Base-by-base conservation (phyloP, 2,113 vertebrate species). In the Mesembrinibis cayennensis region DNA sequence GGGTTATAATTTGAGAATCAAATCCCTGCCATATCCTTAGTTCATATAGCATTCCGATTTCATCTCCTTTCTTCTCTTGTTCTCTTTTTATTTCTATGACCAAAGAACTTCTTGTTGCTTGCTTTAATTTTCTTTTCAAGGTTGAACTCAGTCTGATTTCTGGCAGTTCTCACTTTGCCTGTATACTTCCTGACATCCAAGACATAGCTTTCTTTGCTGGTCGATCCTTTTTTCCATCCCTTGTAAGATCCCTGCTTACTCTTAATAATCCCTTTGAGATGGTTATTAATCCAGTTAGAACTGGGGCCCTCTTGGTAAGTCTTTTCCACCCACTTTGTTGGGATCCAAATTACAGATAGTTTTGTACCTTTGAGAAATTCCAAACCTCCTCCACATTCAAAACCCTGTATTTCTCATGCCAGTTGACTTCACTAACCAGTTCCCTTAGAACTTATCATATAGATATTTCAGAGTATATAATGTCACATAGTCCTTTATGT, bases 211-310 rank as follows among this genome's bases (percentile, higher is more conserved):
- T 52, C 89, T 85, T 80, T 91, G 58, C 71, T 1, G 9, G 82
- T 82, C 3, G 0, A 80, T 82, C 61, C 34, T 93, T 91, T 96
- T 96, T 95, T 82, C 93, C 92, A 90, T 58, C 25, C 19, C 29
- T 90, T 91, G 62, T 95, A 93, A 97, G 62, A 73, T 96, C 74
- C 82, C 71, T 90, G 36, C 84, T 94, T 97, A 94, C 61, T 93
- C 78, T 88, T 94, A 85, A 95, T 94, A 91, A 72, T 45, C 78
- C 84, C 93, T 94, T 82, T 0, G 17, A 96, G 92, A 93, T 80
- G 62, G 62, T 82, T 93, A 61, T 92, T 95, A 90, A 94, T 85
- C 26, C 67, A 95, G 27, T 73, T 61, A 73, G 49, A 87, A 36
- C 74, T 94, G 82, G 58, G 71, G 79, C 58, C 58, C 55, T 92